Base-by-base conservation (phyloP, 2,113 vertebrate genomes). In the Passer domesticus region DNA sequence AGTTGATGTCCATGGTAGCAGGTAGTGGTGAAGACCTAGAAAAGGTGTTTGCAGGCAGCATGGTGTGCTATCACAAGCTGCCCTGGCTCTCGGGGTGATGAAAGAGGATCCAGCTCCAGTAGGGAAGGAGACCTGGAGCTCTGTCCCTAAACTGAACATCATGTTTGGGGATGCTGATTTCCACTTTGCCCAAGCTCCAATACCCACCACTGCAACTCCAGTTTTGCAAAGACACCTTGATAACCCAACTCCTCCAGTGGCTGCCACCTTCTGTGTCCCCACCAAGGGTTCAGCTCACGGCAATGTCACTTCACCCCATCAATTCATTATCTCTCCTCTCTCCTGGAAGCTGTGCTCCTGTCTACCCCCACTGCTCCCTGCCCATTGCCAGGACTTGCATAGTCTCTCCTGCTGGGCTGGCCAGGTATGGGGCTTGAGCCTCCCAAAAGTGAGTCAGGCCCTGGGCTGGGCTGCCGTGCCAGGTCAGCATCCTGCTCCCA, bases 21-120 rank as follows among this genome's bases (percentile, higher is more conserved):
- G 22, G 25, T 10, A 18, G 5, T 1, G 3, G 39, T 5, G 2
- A 92, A 87, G 69, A 89, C 15, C 31, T 69, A 72, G 63, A 73
- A 83, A 64, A 81, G 23, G 28, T 50, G n/a, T 83, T 83, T 81
- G 50, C 46, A 92, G 80, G 76, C 50, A 89, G 49, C 15, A 20
- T 18, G 12, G 46, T 1, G 5, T 77, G n/a, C 62, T 7, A 1
- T 22, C 47, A 15, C 0, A 0, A 44, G 75, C 35, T 9, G 1
- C 43, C 20, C 19, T 3, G 10, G 31, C 39, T 70, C 43, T 55
- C n/a, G 2, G 0, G 10, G 50, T 8, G 3, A 73, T 0, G 0
- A 67, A 74, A 56, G 25, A 59, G 50, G 41, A 79, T 33, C 27
- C n/a, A 76, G 53, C 23, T 79, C 44, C 2, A 3, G 6, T 18